Percentiles rank a stretch among this genome's conserved stretches.
These are phyloP conservation scores for Antheraea assamensis DNA, from an alignment of 2,888 invertebrate species.

Conservation along the genomic window DNA sequence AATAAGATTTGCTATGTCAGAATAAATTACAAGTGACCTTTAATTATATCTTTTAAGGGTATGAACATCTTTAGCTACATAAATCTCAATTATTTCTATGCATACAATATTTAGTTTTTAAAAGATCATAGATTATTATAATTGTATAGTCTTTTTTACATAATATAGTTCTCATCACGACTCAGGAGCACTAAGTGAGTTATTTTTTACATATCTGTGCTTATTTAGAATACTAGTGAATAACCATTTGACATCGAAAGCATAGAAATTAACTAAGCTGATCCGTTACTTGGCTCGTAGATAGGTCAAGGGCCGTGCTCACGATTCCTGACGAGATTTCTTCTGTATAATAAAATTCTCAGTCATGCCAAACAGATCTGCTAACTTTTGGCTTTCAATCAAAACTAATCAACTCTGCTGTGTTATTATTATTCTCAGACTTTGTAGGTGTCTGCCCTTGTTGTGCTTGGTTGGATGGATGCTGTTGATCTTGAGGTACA, in stretches of 20 bases:
- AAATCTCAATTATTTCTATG: constrained; percentile 12
- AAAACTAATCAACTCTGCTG: constrained; percentile 91
- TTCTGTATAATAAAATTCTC: constrained; percentile 31
- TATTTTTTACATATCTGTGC: not conserved
- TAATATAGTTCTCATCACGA: constrained; percentile 25
- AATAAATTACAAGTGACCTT: constrained; percentile 4
- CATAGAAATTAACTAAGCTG: not conserved
- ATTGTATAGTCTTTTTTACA: constrained; percentile 3
- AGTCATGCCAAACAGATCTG: constrained; percentile 54
- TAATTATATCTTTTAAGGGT: constrained; percentile 2
- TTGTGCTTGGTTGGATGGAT: constrained; percentile 38
- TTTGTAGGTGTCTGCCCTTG: constrained; percentile 61
- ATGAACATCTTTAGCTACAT: not conserved
- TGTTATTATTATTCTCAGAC: constrained; percentile 76
- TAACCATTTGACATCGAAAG: not conserved
- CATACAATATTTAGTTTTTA: not conserved
- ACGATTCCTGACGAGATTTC: not conserved
- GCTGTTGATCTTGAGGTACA: constrained; percentile 44
- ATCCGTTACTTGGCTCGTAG: not conserved
- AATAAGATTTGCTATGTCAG: not conserved
- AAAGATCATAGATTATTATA: constrained; percentile 4
- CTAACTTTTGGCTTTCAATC: constrained; percentile 79
- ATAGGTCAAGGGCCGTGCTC: not conserved
- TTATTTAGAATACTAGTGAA: not conserved
- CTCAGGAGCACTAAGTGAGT: constrained; percentile 21